Evolutionary conservation across 2,888 invertebrate species (phyloP).

Genomic region (Calameuta idolon): DNA sequence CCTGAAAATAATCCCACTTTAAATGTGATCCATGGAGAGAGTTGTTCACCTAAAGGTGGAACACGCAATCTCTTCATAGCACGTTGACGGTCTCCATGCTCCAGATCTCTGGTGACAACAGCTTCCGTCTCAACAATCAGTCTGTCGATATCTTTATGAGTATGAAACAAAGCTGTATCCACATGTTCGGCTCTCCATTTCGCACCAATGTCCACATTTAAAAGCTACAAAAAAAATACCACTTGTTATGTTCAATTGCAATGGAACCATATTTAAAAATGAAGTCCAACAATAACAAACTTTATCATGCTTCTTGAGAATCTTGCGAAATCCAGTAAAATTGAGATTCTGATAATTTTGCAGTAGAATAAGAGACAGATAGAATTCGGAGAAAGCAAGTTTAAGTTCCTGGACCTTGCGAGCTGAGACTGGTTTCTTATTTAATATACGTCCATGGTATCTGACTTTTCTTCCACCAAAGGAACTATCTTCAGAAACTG

Average conservation of each 20-base stretch:
- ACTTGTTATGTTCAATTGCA: neutral
- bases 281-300: conserved; percentile 57
- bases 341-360: conserved; percentile 92
- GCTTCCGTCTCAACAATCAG: conserved; percentile 85
- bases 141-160: conserved; percentile 86
- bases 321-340: conserved; percentile 90
- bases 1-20: conserved; percentile 88
- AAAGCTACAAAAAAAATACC: conserved; percentile 66
- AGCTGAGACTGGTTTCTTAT: conserved; percentile 68
- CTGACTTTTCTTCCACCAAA: conserved; percentile 28
- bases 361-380: conserved; percentile 84
- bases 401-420: conserved; percentile 85
- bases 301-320: conserved; percentile 92
- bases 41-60: conserved; percentile 87
- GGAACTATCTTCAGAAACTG: conserved; percentile 62
- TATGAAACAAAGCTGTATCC: conserved; percentile 86
- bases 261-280: neutral
- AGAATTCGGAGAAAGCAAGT: conserved; percentile 91
- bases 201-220: conserved; percentile 77
- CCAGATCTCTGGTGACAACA: conserved; percentile 76
- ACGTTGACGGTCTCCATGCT: conserved; percentile 83
- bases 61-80: conserved; percentile 90
- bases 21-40: conserved; percentile 86
- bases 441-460: conserved; percentile 48
- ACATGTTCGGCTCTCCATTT: conserved; percentile 84